These are phyloP conservation scores for Mixornis gularis DNA, from an alignment of 2,113 vertebrate species.

Conservation along the genomic window DNA sequence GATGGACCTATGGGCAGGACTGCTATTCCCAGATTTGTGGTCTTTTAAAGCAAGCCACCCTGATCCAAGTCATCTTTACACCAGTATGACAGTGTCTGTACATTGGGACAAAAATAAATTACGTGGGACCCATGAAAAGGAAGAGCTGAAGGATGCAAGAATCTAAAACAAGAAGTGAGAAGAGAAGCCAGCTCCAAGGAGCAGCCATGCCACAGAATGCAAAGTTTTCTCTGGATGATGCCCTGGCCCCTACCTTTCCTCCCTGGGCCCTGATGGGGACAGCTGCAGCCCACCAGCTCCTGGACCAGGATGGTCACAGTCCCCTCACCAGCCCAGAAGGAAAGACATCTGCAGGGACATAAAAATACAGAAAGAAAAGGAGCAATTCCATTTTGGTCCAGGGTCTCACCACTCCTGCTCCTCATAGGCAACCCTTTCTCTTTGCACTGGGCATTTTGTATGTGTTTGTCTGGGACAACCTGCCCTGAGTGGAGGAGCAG, in stretches of 20 bases:
- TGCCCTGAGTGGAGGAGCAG: neutral
- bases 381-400: neutral
- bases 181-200: neutral
- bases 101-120: conserved; percentile 41
- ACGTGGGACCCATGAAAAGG: neutral
- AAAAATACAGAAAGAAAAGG: neutral
- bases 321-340: neutral
- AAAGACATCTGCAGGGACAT: neutral
- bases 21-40: neutral
- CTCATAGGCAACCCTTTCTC: neutral
- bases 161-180: conserved; percentile 10
- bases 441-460: neutral
- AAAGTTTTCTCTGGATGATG: neutral
- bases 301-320: neutral
- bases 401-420: fast-evolving
- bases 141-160: neutral
- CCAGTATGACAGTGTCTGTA: neutral
- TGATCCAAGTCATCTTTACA: neutral
- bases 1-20: neutral
- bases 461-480: neutral
- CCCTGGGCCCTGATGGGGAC: neutral
- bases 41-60: neutral
- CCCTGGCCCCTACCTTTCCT: neutral
- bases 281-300: neutral
- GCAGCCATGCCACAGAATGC: neutral